These are phyloP conservation scores for Hydrozoanthus gracilis DNA, from an alignment of 92 coral and sea anemone genomes.

Conservation along the genomic window DNA sequence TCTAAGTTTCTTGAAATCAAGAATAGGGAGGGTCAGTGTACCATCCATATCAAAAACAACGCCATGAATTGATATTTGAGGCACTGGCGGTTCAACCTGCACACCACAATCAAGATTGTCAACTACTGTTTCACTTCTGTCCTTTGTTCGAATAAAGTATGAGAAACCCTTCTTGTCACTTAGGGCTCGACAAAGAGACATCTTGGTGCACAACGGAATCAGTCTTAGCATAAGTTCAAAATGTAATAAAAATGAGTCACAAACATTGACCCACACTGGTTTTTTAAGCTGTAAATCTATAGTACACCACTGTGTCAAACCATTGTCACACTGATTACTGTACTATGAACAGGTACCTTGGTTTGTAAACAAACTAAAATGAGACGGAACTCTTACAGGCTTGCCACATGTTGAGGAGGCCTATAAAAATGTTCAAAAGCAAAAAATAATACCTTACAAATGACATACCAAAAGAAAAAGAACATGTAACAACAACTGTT, in stretches of 20 bases:
- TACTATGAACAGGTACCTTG: no score
- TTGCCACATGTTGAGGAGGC: no score
- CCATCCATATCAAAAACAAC: conserved; percentile 94
- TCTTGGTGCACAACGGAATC: not conserved
- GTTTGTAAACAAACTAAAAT: no score
- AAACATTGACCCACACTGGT: not conserved
- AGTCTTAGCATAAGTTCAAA: conserved; percentile 8
- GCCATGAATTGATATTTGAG: conserved; percentile 71
- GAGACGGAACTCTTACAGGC: no score
- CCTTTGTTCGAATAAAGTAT: conserved; percentile 19
- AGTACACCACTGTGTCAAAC: no score
- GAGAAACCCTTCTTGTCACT: conserved; percentile 6
- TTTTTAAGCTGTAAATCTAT: not conserved
- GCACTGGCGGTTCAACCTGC: not conserved
- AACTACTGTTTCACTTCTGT: not conserved
- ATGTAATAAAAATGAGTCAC: not conserved
- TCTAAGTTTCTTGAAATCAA: conserved; percentile 76
- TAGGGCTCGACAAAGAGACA: not conserved
- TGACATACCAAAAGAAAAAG: no score
- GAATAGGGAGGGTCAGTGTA: conserved; percentile 84
- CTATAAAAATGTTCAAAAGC: no score
- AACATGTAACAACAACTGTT: no score
- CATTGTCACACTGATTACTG: no score
- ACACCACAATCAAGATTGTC: conserved; percentile 13
- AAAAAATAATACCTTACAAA: no score